Evolutionary conservation across 2,797 vertebrate genomes (phyloP), one percentile per base, ranked within the genome.

Genomic region (Chromobotia macracanthus): DNA sequence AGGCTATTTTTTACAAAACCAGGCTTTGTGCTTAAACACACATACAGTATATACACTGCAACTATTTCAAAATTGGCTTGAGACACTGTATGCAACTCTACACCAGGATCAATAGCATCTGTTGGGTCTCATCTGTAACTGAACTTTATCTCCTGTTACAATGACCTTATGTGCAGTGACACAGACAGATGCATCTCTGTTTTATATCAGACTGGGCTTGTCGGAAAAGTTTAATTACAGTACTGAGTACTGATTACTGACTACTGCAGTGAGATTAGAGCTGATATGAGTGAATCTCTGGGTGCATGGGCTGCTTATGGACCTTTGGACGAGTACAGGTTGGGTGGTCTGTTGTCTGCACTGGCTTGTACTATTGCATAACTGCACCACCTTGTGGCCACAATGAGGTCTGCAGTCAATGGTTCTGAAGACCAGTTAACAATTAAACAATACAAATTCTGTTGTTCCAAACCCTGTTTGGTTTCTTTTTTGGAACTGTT

Each of bases 21-120:
- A 16, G 23, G 9, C 16, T 3, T 19, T 10, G 9, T 68, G 11
- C 50, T 53, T 25, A 35, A 16, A 60, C 25, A 25, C 19, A 50
- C n/a, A 18, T 41, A 9, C 8, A 64, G 18, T 19, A 12, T 11
- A 51, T n/a, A 19, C 28, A 53, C 70, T 8, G 19, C 18, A 21
- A 18, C 18, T 16, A 63, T 50, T 58, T n/a, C n/a, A n/a, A n/a
- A n/a, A n/a, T n/a, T n/a, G 9, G 82, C 75, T 78, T 84, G 78
- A 80, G 25, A 82, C 73, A 81, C 38, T 19, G 28, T 56, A 38
- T 75, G 69, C 70, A 82, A 75, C 70, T 60, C 60, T 70, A 82
- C 46, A 60, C 77, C 66, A 19, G 19, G 71, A 80, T 85, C 81
- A 2, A 78, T 85, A 72, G 35, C 50, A 35, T 48, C 51, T 72